Evolutionary conservation across 2,797 vertebrate genomes (phyloP).

Genomic region (Harpagifer antarcticus): DNA sequence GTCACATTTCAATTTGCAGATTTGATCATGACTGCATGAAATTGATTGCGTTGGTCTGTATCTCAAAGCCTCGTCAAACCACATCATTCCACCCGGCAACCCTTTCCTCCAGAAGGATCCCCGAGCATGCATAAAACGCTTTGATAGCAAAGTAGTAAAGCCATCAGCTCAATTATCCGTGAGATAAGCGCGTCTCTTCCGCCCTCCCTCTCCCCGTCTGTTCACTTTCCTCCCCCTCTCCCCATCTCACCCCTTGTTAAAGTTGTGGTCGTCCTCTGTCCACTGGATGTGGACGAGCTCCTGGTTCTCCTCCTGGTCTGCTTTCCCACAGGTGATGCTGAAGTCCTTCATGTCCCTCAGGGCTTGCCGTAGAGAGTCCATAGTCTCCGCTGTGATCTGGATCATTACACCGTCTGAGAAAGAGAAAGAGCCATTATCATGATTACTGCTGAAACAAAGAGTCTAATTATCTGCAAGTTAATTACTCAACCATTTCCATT

Average conservation of each 20-base stretch:
- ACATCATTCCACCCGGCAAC: slow-evolving; percentile 29
- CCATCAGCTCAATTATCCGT: slow-evolving; percentile 45
- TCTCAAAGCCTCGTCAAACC: slow-evolving; percentile 22
- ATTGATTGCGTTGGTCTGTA: slow-evolving; percentile 20
- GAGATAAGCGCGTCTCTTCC: slow-evolving; percentile 22
- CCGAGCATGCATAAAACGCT: slow-evolving; percentile 27
- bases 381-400: slow-evolving; percentile 97
- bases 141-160: slow-evolving; percentile 44
- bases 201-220: background rate
- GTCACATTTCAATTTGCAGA: slow-evolving; percentile 21
- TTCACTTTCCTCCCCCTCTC: slow-evolving; percentile 29
- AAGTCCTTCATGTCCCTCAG: slow-evolving; percentile 99
- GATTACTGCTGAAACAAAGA: background rate
- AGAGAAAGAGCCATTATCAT: background rate
- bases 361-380: slow-evolving; percentile 95
- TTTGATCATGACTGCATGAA: slow-evolving; percentile 39
- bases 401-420: slow-evolving; percentile 95
- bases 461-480: background rate
- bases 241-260: slow-evolving; percentile 92
- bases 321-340: slow-evolving; percentile 93
- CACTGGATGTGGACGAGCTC: slow-evolving; percentile 94
- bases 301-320: slow-evolving; percentile 93
- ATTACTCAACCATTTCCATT: background rate
- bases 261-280: slow-evolving; percentile 96
- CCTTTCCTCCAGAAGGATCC: slow-evolving; percentile 17